Percentiles rank a stretch among this genome's conserved stretches.
Conservation (phyloP, 2,888 invertebrate species). For the Dasysyrphus tricinctus region DNA sequence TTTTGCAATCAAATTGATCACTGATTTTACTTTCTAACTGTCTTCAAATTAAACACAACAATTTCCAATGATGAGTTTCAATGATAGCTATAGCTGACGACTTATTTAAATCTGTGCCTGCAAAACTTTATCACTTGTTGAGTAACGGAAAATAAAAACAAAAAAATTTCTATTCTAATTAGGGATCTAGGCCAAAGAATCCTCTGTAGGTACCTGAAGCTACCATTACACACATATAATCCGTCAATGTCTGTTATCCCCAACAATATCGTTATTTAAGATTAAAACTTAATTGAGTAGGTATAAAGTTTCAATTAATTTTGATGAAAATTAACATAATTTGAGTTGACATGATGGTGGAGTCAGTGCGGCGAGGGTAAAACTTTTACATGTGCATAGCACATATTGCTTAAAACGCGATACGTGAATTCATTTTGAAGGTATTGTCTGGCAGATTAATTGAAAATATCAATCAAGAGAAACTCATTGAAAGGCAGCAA, state of each 20-base stretch:
- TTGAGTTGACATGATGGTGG: slow-evolving; percentile 36
- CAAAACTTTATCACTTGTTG: no score
- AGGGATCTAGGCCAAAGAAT: not conserved
- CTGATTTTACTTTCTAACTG: no score
- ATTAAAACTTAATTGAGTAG: slow-evolving; percentile 72
- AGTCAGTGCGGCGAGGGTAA: not conserved
- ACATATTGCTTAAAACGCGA: not conserved
- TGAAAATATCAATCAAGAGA: slow-evolving; percentile 68
- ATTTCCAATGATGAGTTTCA: no score
- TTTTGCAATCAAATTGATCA: no score
- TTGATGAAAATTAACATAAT: slow-evolving; percentile 72
- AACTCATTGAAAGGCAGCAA: not conserved
- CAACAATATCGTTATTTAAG: slow-evolving; percentile 67
- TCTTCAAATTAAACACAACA: no score
- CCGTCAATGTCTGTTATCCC: not conserved
- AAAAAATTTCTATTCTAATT: not conserved
- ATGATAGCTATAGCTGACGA: no score
- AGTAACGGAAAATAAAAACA: not conserved
- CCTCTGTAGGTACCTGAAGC: not conserved
- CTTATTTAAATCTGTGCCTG: no score
- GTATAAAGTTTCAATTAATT: slow-evolving; percentile 75
- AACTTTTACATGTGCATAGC: slow-evolving; percentile 23
- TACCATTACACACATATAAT: not conserved
- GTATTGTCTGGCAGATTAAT: slow-evolving; percentile 60
- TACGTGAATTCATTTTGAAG: slow-evolving; percentile 13